These are phyloP conservation scores for Lacanobia oleracea DNA, from an alignment of 2,888 invertebrate genomes.

Conservation along the genomic window DNA sequence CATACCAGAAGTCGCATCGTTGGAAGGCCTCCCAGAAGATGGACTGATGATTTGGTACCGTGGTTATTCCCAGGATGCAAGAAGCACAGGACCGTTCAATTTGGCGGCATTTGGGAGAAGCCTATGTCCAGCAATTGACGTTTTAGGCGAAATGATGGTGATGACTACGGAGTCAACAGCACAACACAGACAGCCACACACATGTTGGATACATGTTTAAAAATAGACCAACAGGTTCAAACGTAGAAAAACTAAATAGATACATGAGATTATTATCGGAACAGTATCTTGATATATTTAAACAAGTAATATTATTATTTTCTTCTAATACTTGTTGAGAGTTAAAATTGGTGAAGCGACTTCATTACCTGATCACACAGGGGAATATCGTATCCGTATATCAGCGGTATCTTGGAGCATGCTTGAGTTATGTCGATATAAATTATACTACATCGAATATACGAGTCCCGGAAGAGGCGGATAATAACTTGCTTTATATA, in stretches of 20 bases:
- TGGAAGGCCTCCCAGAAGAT: background rate
- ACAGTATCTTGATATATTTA: background rate
- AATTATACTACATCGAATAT: conserved; percentile 7
- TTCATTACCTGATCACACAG: conserved; percentile 42
- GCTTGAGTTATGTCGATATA: conserved; percentile 17
- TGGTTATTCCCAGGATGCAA: too few relatives aligned
- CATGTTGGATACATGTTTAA: too few relatives aligned
- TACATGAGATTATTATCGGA: background rate
- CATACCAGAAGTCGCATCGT: background rate
- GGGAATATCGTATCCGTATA: conserved; percentile 14
- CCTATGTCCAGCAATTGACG: too few relatives aligned
- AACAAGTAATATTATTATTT: conserved; percentile 21
- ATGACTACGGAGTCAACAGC: too few relatives aligned
- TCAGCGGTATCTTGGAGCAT: conserved; percentile 1
- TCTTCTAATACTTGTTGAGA: conserved; percentile 4
- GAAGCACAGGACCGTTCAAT: too few relatives aligned
- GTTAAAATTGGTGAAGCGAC: conserved; percentile 16
- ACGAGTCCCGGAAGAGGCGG: background rate
- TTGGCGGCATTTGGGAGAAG: too few relatives aligned
- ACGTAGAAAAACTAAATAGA: background rate
- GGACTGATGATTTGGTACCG: too few relatives aligned
- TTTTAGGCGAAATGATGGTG: too few relatives aligned
- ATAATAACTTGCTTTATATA: conserved; percentile 33
- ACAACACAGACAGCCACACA: too few relatives aligned
- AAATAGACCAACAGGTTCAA: background rate